Percentiles rank a stretch among this genome's conserved stretches.
Conservation (phyloP, 1,140 invertebrate species). For the Tetragonula clypearis region DNA sequence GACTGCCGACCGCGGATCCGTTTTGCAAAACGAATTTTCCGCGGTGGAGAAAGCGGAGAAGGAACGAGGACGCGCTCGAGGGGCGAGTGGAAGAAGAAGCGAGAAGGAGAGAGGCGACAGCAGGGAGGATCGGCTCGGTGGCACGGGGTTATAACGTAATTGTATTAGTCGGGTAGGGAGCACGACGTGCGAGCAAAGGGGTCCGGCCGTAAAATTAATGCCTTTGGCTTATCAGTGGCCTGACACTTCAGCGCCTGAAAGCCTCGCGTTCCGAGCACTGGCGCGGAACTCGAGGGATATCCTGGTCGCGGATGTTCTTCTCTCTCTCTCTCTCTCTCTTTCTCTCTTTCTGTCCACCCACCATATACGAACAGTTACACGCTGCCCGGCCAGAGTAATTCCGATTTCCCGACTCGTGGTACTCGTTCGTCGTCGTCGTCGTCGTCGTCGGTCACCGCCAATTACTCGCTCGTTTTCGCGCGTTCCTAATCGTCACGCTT, state of each 20-base stretch:
- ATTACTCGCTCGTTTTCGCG: conserved; percentile 7
- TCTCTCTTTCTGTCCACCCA: neutral
- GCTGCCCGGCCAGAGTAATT: neutral
- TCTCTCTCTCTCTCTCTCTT: neutral
- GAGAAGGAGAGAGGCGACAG: neutral
- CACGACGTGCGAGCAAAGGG: conserved; percentile 63
- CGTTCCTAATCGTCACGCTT: conserved; percentile 4
- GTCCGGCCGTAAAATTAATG: conserved; percentile 79
- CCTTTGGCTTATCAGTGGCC: conserved; percentile 79
- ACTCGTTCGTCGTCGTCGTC: neutral
- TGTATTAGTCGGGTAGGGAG: conserved; percentile 78
- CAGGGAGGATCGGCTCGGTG: conserved; percentile 39
- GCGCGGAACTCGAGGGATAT: conserved; percentile 57
- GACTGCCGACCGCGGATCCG: neutral
- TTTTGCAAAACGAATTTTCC: conserved; percentile 1
- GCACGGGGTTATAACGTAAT: conserved; percentile 81
- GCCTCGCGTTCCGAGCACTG: conserved; percentile 67
- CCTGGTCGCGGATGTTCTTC: neutral
- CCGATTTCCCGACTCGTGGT: neutral
- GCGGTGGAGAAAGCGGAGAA: conserved; percentile 24
- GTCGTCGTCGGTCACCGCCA: neutral
- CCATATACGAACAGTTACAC: neutral
- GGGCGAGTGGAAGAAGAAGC: neutral
- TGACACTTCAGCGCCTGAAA: conserved; percentile 77
- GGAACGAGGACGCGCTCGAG: neutral